A percentile compares a stretch with the other conserved stretches of the same genome.
Conservation (phyloP, 2,113 vertebrate species). For the Puntigrus tetrazona region DNA sequence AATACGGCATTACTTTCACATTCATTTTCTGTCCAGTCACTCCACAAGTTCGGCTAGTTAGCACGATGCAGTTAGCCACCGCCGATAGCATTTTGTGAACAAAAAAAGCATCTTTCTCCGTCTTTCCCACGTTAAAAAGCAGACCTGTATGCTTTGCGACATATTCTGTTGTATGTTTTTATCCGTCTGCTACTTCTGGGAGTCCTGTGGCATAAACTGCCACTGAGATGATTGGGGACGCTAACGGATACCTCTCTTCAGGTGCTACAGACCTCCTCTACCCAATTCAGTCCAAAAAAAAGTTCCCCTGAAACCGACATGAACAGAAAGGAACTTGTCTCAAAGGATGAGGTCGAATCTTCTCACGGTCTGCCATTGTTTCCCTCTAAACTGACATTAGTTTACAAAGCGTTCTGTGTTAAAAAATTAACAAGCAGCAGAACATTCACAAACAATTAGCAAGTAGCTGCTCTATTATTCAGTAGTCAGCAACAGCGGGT, state of each 20-base stretch:
- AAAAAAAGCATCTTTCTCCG: background rate
- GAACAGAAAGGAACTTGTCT: background rate
- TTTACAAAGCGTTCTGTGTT: slow-evolving; percentile 4
- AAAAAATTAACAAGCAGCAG: slow-evolving; percentile 19
- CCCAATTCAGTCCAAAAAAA: slow-evolving; percentile 29
- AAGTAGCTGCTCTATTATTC: slow-evolving; percentile 19
- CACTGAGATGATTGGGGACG: slow-evolving; percentile 7
- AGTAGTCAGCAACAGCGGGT: background rate
- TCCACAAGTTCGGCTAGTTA: background rate
- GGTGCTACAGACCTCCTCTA: background rate
- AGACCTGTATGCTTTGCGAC: background rate
- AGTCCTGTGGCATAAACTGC: background rate
- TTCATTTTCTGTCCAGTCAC: background rate
- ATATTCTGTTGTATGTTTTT: background rate
- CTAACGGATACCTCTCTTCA: background rate
- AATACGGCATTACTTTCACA: background rate
- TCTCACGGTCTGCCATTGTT: background rate
- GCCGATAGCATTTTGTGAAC: background rate
- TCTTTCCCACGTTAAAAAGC: background rate
- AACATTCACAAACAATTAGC: slow-evolving; percentile 25
- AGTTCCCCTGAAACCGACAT: background rate
- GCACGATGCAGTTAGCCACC: background rate
- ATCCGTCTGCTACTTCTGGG: background rate
- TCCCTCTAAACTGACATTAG: background rate
- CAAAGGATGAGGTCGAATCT: background rate